Evolutionary conservation across 2,888 invertebrate species (phyloP), one percentile per base, ranked within the genome.

Genomic region (Alcis repandata): DNA sequence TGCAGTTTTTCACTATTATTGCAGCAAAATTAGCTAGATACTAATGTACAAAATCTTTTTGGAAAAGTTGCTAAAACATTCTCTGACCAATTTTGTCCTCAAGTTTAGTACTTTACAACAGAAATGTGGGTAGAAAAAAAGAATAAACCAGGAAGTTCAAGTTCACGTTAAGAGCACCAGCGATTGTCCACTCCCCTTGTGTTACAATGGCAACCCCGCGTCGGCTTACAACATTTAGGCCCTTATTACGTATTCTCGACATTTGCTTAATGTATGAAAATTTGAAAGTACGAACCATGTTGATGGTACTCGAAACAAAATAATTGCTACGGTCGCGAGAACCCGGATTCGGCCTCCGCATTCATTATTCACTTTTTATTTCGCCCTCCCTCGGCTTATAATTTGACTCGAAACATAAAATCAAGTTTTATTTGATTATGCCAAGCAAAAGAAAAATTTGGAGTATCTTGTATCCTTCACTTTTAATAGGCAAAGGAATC

Each of bases 301-400:
- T 92, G 93, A 92, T 92, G 92, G 90, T 85, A 88, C 93, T 93
- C 91, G 85, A 92, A 91, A 92, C 92, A 90, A 92, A 92, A 92
- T 93, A 92, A 93, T 92, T 92, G 91, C 90, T 90, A 87, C 91
- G 90, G 91, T 90, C 89, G 88, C 90, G 87, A 87, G 89, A 89
- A 87, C 89, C 87, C 84, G 84, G 89, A 86, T 89, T 91, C 85
- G 90, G 89, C 88, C 90, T 88, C 87, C 85, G 87, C 91, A 91
- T 92, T 92, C 91, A 92, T 92, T 93, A 93, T 92, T 92, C 92
- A 92, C 92, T 91, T 93, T 92, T 91, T 91, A 91, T 92, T 92
- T 89, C 85, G 79, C 86, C 88, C 88, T 88, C 91, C 88, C 88
- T 90, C 83, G 85, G 89, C 90, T 92, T 92, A 91, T 92, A 92